phyloP scores from a whole-genome alignment of 2,888 invertebrate species.

The Dryobotodes eremita region DNA sequence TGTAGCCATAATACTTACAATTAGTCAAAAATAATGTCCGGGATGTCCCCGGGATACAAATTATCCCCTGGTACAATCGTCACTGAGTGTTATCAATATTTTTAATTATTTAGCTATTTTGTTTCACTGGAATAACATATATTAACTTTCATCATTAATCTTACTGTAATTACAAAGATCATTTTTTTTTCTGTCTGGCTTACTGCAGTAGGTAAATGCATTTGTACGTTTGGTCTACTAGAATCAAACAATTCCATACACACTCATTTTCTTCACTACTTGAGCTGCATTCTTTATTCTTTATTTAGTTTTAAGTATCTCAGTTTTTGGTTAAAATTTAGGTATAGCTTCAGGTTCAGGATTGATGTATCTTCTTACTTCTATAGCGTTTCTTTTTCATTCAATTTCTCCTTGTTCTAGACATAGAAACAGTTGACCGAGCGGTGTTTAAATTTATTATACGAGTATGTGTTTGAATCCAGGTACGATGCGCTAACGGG shows the following conservation, averaged over 20 bases:
- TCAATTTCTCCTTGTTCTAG: too few species aligned
- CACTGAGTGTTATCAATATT: background rate
- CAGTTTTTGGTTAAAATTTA: too few species aligned
- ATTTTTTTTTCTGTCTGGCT: background rate
- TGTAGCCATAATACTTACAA: background rate
- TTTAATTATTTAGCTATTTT: background rate
- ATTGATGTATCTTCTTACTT: too few species aligned
- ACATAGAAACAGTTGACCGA: too few species aligned
- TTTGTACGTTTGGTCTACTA: background rate
- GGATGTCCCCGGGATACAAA: background rate
- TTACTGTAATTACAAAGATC: background rate
- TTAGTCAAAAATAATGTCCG: background rate
- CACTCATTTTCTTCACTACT: background rate
- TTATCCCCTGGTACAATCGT: background rate
- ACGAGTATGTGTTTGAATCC: too few species aligned
- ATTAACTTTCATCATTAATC: background rate
- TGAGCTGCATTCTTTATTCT: too few species aligned
- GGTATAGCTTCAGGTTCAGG: too few species aligned
- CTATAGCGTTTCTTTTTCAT: too few species aligned
- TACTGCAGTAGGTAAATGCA: background rate
- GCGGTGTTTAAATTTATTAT: too few species aligned
- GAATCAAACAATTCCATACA: background rate
- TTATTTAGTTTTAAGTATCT: too few species aligned
- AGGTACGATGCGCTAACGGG: too few species aligned
- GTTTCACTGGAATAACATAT: background rate